Evolutionary conservation across 2,113 vertebrate species (phyloP), one percentile per base, ranked within the genome.

Genomic region (Calyptommatus sinebrachiatus): DNA sequence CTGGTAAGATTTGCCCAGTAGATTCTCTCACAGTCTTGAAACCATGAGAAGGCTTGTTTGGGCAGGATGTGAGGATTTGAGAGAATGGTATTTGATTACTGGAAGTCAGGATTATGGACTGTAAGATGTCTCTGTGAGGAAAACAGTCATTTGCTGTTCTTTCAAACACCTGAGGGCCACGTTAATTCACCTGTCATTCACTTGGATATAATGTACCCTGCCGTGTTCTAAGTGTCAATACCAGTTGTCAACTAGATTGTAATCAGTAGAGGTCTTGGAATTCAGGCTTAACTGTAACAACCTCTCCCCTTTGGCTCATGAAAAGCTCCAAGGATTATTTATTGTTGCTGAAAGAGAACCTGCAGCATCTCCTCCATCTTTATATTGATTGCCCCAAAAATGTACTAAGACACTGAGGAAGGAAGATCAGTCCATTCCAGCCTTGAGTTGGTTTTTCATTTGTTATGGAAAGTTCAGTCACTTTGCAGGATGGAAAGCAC

Each of bases 401-500:
- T 70, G 41, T n/a, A 69, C 28, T 48, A 28, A 65, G 29, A 66
- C 11, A 65, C 28, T 24, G 29, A 8, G 66, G 18, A 41, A 35
- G 62, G 57, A 35, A 1, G 8, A 22, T 14, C 2, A 14, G 11
- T n/a, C 28, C 29, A 28, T 10, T 18, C 12, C 35, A 70, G 66
- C 24, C 45, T 79, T 3, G 80, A 73, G 81, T 88, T 41, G 81
- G 86, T 62, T 14, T 89, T 85, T 90, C 82, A 87, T 89, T 84
- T 89, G 89, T 18, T 87, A 87, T 92, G 92, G 92, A 91, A 94
- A 94, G 90, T 73, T 84, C 87, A 88, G 88, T 91, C 90, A 88
- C 71, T 76, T 83, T 74, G 29, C 57, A 62, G 31, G 73, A 57
- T 6, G 7, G 22, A 10, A 20, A 21, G 21, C 18, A 22, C 31